Evolutionary conservation across 2,797 vertebrate species (phyloP).

Genomic region (Myiotriccus ornatus): DNA sequence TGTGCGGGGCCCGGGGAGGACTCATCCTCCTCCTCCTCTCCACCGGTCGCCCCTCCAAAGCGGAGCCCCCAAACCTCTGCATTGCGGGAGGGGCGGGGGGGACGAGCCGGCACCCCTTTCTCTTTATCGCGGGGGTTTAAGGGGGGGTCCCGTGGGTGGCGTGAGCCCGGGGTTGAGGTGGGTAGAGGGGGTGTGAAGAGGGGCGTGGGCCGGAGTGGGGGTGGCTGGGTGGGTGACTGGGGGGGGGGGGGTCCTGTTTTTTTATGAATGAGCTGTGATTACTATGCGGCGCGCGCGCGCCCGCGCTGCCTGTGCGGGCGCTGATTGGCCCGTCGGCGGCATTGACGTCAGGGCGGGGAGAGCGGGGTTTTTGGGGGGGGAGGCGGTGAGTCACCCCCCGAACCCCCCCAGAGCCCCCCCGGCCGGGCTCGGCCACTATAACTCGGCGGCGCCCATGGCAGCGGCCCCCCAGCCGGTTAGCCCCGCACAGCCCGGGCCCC

Average conservation of each 20-base stretch:
- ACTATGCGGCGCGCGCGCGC: constrained; percentile 54
- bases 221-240: too few relatives aligned
- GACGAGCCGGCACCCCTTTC: too few relatives aligned
- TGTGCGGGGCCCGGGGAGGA: not conserved
- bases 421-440: not conserved
- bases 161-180: not conserved
- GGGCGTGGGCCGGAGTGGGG: not conserved
- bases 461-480: not conserved
- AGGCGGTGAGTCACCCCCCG: constrained; percentile 63
- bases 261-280: constrained; percentile 75
- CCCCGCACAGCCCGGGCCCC: not conserved
- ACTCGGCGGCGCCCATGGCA: not conserved
- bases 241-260: constrained; percentile 37
- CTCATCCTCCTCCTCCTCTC: not conserved
- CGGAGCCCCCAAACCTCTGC: not conserved
- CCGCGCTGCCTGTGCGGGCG: not conserved
- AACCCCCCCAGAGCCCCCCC: not conserved
- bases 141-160: not conserved
- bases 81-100: not conserved
- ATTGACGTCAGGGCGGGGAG: constrained; percentile 67
- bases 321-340: constrained; percentile 60
- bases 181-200: too few relatives aligned
- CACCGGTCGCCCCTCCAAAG: not conserved
- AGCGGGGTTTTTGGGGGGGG: not conserved
- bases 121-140: not conserved